Conservation (phyloP, 2,797 vertebrate genomes). For the Oreochromis mossambicus region DNA sequence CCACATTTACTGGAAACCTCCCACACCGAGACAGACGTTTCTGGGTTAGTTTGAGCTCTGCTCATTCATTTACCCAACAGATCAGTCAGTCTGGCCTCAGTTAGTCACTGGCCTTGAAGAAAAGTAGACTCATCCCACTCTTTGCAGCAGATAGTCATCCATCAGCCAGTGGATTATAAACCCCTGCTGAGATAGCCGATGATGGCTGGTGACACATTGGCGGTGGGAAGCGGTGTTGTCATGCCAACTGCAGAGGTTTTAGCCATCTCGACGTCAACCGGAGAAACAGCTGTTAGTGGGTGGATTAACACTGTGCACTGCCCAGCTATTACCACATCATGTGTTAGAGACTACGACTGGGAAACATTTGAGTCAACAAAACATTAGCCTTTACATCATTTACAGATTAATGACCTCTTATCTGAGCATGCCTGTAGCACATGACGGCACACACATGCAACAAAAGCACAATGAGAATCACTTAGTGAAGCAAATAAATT, state of each 20-base stretch:
- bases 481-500: slow-evolving; percentile 47
- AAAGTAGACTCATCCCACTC: not conserved
- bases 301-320: slow-evolving; percentile 10
- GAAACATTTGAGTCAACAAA: not conserved
- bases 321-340: not conserved
- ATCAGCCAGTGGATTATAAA: slow-evolving; percentile 27
- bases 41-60: not conserved
- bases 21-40: not conserved
- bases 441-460: not conserved
- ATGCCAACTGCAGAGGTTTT: slow-evolving; percentile 38
- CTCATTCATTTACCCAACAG: not conserved
- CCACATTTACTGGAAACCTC: not conserved
- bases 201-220: slow-evolving; percentile 12
- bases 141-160: slow-evolving; percentile 1
- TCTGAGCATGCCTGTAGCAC: not conserved
- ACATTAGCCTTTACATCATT: not conserved
- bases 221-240: slow-evolving; percentile 18
- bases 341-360: not conserved
- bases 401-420: not conserved
- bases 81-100: not conserved
- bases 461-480: not conserved
- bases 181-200: slow-evolving; percentile 5
- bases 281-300: slow-evolving; percentile 39
- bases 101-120: not conserved
- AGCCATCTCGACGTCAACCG: not conserved